Base-by-base conservation (phyloP, 2,113 vertebrate species). In the Carassius auratus region DNA sequence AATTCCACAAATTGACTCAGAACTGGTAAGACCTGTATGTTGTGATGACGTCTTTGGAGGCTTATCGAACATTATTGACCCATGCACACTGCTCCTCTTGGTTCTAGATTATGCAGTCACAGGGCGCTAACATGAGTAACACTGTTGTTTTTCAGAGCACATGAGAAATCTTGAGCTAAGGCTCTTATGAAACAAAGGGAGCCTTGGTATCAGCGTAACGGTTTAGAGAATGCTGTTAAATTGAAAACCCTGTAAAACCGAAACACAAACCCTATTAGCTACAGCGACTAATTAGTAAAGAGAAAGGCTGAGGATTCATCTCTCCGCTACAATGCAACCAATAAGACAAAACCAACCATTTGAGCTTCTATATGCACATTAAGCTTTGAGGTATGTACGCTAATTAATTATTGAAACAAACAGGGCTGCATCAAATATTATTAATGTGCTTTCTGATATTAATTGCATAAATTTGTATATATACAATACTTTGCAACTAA, bases 161-260 rank as follows among this genome's bases (percentile, higher is more conserved):
- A 84, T 92, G 92, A 93, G 89, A 90, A 90, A 89, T 92, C 88
- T 91, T 90, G 91, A 85, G 85, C 33, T 94, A 94, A 95, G 92
- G 88, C 90, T 92, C 92, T 94, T 94, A 93, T n/a, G 69, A 85
- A 91, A 92, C 86, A 91, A 92, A 89, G 90, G 90, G 89, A 90
- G 90, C 88, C 77, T 92, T 92, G 91, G 84, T 85, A 80, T 86
- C 26, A 77, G 71, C n/a, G 81, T 23, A 71, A 82, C 76, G 62
- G 69, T 68, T 14, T 48, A 30, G 78, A 75, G 57, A 86, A 83
- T 91, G 84, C 62, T 83, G 5, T 36, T 17, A 52, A 76, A 77
- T 75, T 66, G 81, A 75, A 88, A 90, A 84, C 85, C 61, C 89
- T 89, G 88, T 86, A 74, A 82, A 86, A n/a, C 52, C 87, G 87